Base-by-base conservation (phyloP, 2,888 invertebrate genomes). In the Polyommatus icarus region DNA sequence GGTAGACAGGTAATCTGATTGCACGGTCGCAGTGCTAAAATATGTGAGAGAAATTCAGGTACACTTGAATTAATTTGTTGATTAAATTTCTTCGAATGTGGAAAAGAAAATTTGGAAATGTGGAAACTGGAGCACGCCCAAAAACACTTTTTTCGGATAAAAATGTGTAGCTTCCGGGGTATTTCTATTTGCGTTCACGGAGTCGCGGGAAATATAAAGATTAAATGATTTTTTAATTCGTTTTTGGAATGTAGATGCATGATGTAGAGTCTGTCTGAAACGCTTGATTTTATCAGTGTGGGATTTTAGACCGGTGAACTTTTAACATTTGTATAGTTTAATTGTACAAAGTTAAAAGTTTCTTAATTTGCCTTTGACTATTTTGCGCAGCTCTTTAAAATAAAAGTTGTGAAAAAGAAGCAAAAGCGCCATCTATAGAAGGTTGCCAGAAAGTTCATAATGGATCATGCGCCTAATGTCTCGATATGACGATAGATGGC, bases 41-140 rank as follows among this genome's bases (percentile, higher is more conserved):
- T 67, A 67, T 67, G 32, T 67, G 67, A 67, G 67, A 32, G 67
- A 67, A 67, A 67, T 67, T 67, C 15, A 12, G 18, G 67, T 67
- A 67, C 67, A 67, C 15, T 15, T 67, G 29, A 67, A 67, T 67
- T 24, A 67, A 15, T 67, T 24, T 24, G 3, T 29, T 32, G 67
- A 67, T 67, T 15, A 18, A 67, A 6, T 18, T 67, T 29, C 3
- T 61, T 12, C 24, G 20, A 10, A 61, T 67, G 4, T 29, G 15
- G 67, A 18, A 67, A 29, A 29, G 29, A 67, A 67, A 67, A 29
- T 1, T 24, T 24, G 24, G 24, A 24, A 24, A 24, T 24, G 24
- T 24, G 24, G 24, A 24, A 24, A 46, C 40, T 46, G 40, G 40
- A 10, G 10, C 10, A 46, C 10, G 40, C 40, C 40, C 10, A 46